Percentiles rank a stretch among this genome's conserved stretches.
Conservation (phyloP, 2,888 invertebrate species). For the Linnaemya vulpina region DNA sequence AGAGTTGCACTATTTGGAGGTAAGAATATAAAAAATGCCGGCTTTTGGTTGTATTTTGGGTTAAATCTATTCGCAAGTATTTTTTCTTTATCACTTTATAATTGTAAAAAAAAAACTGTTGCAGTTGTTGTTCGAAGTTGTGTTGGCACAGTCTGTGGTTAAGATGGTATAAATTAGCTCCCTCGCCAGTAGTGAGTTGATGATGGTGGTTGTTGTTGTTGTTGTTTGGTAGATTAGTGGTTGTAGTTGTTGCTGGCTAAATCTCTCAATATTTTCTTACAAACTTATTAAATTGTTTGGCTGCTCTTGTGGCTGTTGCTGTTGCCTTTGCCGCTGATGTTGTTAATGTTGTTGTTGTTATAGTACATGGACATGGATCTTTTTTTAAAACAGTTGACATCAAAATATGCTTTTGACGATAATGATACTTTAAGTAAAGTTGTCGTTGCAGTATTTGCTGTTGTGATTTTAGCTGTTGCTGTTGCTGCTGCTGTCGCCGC, state of each 20-base stretch:
- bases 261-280: slow-evolving; percentile 44
- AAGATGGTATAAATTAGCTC: slow-evolving; percentile 39
- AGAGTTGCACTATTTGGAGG: neutral
- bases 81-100: slow-evolving; percentile 9
- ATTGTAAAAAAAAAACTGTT: no score
- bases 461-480: slow-evolving; percentile 25
- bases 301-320: slow-evolving; percentile 20
- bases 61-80: neutral
- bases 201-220: slow-evolving; percentile 9
- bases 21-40: slow-evolving; percentile 47
- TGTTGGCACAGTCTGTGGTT: slow-evolving; percentile 15
- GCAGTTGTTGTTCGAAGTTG: slow-evolving; percentile 21
- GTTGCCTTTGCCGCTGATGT: slow-evolving; percentile 32
- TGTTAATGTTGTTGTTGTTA: slow-evolving; percentile 22
- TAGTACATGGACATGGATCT: slow-evolving; percentile 55
- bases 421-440: slow-evolving; percentile 60
- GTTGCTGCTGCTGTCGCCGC: slow-evolving; percentile 41
- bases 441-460: slow-evolving; percentile 34
- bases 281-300: slow-evolving; percentile 56
- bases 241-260: slow-evolving; percentile 27
- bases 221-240: slow-evolving; percentile 37
- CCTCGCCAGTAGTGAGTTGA: slow-evolving; percentile 56
- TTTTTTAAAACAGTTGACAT: slow-evolving; percentile 67
- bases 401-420: slow-evolving; percentile 67
- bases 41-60: slow-evolving; percentile 48